phyloP scores from a whole-genome alignment of 2,888 invertebrate genomes.

The Standfussiana lucernea region DNA sequence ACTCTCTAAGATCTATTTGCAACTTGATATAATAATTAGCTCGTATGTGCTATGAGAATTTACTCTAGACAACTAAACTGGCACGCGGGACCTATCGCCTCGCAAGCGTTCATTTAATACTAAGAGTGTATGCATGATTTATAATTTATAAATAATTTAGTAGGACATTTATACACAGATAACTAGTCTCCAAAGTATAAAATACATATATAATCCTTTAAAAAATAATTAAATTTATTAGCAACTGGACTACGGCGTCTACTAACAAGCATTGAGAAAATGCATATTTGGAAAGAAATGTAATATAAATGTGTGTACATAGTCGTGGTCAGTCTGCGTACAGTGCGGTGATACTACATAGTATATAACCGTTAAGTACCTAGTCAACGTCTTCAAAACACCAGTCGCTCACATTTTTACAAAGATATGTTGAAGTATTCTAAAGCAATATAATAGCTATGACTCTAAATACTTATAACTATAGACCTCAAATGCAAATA shows the following conservation, averaged over 20 bases:
- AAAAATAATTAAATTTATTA: slow-evolving; percentile 74
- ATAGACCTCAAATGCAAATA: slow-evolving; percentile 91
- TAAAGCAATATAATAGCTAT: slow-evolving; percentile 90
- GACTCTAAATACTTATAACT: slow-evolving; percentile 90
- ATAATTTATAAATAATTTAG: slow-evolving; percentile 89
- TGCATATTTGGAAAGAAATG: slow-evolving; percentile 85
- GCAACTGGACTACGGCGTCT: slow-evolving; percentile 78
- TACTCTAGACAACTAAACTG: slow-evolving; percentile 88
- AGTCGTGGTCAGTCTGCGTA: slow-evolving; percentile 83
- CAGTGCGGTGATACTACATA: slow-evolving; percentile 78
- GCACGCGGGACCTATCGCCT: slow-evolving; percentile 84
- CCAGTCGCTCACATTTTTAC: slow-evolving; percentile 86
- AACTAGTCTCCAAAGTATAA: slow-evolving; percentile 82
- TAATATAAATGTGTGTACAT: slow-evolving; percentile 72
- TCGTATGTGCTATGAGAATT: slow-evolving; percentile 89
- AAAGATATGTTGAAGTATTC: slow-evolving; percentile 90
- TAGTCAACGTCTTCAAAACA: slow-evolving; percentile 76
- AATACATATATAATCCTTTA: slow-evolving; percentile 77
- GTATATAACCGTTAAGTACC: slow-evolving; percentile 71
- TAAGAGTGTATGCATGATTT: slow-evolving; percentile 90
- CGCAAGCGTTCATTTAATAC: slow-evolving; percentile 86
- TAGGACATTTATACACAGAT: slow-evolving; percentile 87
- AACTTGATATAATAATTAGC: slow-evolving; percentile 85
- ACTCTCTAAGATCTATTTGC: slow-evolving; percentile 88
- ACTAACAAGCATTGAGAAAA: slow-evolving; percentile 83